Evolutionary conservation across 1,140 invertebrate species (phyloP).

Genomic region (Drosophila baimaii): DNA sequence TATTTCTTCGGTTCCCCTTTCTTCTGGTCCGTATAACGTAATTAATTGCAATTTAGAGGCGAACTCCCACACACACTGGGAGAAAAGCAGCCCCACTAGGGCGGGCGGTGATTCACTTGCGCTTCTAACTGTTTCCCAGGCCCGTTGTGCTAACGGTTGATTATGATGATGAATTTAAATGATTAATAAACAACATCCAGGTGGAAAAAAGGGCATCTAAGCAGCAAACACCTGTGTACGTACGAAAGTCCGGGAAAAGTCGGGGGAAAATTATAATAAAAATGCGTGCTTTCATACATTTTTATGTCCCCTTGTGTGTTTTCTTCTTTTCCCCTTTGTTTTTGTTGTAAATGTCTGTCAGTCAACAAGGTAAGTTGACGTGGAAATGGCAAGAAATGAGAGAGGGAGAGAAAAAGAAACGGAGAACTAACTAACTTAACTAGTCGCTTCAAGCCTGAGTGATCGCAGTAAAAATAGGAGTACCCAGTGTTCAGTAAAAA

Average conservation of each 20-base stretch:
- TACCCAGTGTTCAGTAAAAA: slow-evolving; percentile 48
- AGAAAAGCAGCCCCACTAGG: slow-evolving; percentile 17
- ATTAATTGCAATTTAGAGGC: slow-evolving; percentile 81
- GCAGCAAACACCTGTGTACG: slow-evolving; percentile 72
- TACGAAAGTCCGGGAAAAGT: slow-evolving; percentile 43
- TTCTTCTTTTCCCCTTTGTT: slow-evolving; percentile 23
- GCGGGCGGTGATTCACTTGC: slow-evolving; percentile 69
- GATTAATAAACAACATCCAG: slow-evolving; percentile 76
- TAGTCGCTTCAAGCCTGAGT: slow-evolving; percentile 77
- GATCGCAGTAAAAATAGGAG: slow-evolving; percentile 67
- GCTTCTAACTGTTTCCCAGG: slow-evolving; percentile 77
- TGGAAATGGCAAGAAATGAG: slow-evolving; percentile 65
- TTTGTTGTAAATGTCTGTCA: slow-evolving; percentile 63
- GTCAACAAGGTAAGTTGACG: slow-evolving; percentile 69
- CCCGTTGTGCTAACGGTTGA: slow-evolving; percentile 79
- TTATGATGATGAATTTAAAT: slow-evolving; percentile 82
- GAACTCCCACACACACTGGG: slow-evolving; percentile 41
- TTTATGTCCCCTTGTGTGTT: slow-evolving; percentile 56
- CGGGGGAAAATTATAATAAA: slow-evolving; percentile 54
- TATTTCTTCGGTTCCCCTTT: slow-evolving; percentile 25
- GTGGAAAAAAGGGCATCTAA: slow-evolving; percentile 17
- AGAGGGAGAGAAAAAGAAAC: slow-evolving; percentile 24
- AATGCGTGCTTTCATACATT: slow-evolving; percentile 68
- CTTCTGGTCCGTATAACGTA: slow-evolving; percentile 55
- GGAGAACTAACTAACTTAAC: slow-evolving; percentile 32